phyloP scores from a whole-genome alignment of 2,888 invertebrate genomes.

The Sarcophaga subvicina region DNA sequence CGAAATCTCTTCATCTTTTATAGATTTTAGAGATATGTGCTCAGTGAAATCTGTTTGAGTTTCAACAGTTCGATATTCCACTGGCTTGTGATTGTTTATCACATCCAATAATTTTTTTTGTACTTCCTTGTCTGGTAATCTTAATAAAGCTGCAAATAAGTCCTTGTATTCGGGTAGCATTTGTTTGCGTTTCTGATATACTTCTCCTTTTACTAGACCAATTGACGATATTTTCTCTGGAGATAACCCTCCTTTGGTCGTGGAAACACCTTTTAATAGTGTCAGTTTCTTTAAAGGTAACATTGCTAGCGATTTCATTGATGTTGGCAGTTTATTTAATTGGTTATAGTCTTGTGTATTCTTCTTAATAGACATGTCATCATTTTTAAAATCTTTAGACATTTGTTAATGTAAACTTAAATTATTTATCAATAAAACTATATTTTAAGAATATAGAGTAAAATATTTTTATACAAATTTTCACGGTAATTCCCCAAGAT shows the following conservation, averaged over 20 bases:
- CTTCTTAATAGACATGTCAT: not conserved
- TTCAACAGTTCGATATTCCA: constrained; percentile 34
- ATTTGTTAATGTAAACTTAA: not conserved
- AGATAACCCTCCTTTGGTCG: not conserved
- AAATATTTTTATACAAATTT: not conserved
- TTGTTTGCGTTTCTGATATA: constrained; percentile 73
- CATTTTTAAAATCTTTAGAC: constrained; percentile 8
- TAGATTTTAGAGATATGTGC: constrained; percentile 13
- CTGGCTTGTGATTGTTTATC: constrained; percentile 73
- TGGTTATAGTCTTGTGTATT: not conserved
- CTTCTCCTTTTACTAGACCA: not conserved
- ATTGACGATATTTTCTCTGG: not conserved
- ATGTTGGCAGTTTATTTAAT: constrained; percentile 16
- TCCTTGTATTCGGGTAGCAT: constrained; percentile 74
- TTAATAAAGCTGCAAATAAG: constrained; percentile 76
- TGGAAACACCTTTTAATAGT: not conserved
- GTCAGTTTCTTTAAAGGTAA: constrained; percentile 9
- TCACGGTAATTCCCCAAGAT: constrained; percentile 59
- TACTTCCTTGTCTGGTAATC: constrained; percentile 77
- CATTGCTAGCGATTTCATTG: not conserved
- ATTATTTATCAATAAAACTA: constrained; percentile 4
- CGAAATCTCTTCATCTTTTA: not conserved
- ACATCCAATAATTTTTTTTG: constrained; percentile 78
- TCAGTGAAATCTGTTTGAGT: constrained; percentile 46
- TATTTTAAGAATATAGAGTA: not conserved